These are phyloP conservation scores for Lagocephalus sceleratus DNA, from an alignment of 2,797 vertebrate genomes.

Conservation along the genomic window DNA sequence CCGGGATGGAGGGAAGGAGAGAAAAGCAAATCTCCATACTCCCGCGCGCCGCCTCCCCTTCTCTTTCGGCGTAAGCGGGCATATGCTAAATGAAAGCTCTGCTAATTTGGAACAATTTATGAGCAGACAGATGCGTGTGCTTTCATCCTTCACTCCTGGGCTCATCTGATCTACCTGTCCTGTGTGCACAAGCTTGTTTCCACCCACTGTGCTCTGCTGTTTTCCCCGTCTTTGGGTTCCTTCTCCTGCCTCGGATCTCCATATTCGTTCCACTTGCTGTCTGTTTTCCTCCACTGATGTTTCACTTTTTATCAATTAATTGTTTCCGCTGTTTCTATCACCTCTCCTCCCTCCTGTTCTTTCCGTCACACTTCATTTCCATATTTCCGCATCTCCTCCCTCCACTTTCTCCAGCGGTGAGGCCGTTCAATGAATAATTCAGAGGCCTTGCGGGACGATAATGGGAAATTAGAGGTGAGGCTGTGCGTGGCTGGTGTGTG, in stretches of 20 bases:
- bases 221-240: constrained; percentile 15
- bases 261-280: constrained; percentile 10
- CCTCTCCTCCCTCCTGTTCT: constrained; percentile 22
- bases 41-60: constrained; percentile 25
- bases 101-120: constrained; percentile 71
- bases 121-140: constrained; percentile 46
- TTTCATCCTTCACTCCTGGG: constrained; percentile 37
- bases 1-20: constrained; percentile 12
- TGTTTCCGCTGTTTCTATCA: constrained; percentile 28
- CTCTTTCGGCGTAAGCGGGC: constrained; percentile 40
- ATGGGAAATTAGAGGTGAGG: constrained; percentile 68
- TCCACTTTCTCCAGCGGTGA: constrained; percentile 38
- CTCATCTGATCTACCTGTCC: constrained; percentile 47
- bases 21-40: constrained; percentile 50
- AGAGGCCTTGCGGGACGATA: constrained; percentile 57
- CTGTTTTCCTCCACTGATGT: constrained; percentile 1
- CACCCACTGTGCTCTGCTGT: background rate
- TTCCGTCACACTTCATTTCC: constrained; percentile 33
- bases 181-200: constrained; percentile 5
- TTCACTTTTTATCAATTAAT: constrained; percentile 17
- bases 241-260: background rate
- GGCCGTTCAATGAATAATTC: constrained; percentile 62
- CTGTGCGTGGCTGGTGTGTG: constrained; percentile 28
- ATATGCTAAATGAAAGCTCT: constrained; percentile 71
- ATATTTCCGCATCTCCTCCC: constrained; percentile 30